phyloP scores from a whole-genome alignment of 92 coral and sea anemone genomes.

The Hydrozoanthus gracilis region DNA sequence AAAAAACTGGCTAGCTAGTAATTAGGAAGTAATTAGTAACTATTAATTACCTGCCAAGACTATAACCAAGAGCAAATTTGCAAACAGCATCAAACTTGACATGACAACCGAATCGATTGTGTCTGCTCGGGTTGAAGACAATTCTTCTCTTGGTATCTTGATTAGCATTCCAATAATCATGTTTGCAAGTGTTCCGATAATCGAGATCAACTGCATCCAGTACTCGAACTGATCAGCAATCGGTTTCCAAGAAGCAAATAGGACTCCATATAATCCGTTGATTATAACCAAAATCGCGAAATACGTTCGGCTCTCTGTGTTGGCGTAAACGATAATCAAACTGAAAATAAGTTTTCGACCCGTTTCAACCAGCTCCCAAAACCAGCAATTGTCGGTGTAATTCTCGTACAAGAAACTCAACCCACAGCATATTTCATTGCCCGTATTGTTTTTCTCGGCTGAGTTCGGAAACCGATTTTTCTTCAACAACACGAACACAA shows the following conservation, averaged over 20 bases:
- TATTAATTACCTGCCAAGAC: slow-evolving; percentile 3
- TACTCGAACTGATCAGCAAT: slow-evolving; percentile 57
- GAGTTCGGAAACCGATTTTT: neutral
- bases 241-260: neutral
- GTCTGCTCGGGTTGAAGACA: neutral
- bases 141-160: slow-evolving; percentile 52
- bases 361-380: slow-evolving; percentile 6
- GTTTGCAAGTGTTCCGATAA: slow-evolving; percentile 53
- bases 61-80: neutral
- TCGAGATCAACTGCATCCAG: slow-evolving; percentile 59
- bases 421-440: slow-evolving; percentile 39
- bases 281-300: neutral
- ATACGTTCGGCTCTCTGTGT: neutral
- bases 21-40: too few species aligned
- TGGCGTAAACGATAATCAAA: slow-evolving; percentile 39
- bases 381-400: slow-evolving; percentile 59
- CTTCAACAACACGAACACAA: slow-evolving; percentile 25
- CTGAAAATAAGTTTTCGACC: slow-evolving; percentile 58
- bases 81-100: neutral
- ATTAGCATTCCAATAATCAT: slow-evolving; percentile 61
- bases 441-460: neutral
- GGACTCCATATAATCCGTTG: slow-evolving; percentile 59
- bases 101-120: neutral
- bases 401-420: slow-evolving; percentile 63
- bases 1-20: too few species aligned